phyloP scores from a whole-genome alignment of 2,888 invertebrate species.

The Abrostola tripartita region DNA sequence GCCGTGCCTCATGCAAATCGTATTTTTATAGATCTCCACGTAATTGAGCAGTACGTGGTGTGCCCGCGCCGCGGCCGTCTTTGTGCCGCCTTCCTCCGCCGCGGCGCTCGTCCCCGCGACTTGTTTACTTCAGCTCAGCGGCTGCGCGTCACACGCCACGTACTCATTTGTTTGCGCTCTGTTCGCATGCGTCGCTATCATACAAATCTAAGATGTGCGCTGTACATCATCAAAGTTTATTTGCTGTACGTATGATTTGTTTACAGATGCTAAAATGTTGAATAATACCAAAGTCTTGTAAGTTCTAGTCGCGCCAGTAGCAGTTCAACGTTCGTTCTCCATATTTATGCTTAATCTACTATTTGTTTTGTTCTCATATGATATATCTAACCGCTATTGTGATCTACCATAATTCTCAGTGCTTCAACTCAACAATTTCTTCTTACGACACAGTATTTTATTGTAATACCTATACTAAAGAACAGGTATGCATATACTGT shows the following conservation, averaged over 20 bases:
- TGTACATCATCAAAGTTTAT: constrained; percentile 46
- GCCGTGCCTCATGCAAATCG: constrained; percentile 64
- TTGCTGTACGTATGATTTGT: constrained; percentile 11
- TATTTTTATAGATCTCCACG: constrained; percentile 59
- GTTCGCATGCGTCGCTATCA: constrained; percentile 37
- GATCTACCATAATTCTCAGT: background rate
- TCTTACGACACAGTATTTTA: constrained; percentile 1
- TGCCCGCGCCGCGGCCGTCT: constrained; percentile 32
- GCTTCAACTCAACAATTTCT: background rate
- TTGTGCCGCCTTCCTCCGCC: constrained; percentile 42
- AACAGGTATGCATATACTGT: no score
- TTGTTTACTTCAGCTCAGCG: constrained; percentile 33
- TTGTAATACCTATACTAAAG: no score
- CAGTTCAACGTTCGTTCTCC: no score
- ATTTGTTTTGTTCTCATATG: no score
- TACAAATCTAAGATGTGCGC: constrained; percentile 32
- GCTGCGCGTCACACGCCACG: constrained; percentile 18
- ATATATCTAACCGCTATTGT: no score
- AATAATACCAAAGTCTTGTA: background rate
- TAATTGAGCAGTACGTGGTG: constrained; percentile 56
- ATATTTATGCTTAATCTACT: no score
- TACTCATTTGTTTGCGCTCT: constrained; percentile 26
- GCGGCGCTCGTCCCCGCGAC: constrained; percentile 16
- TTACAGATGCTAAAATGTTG: background rate
- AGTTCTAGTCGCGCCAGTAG: no score